Conservation (phyloP, 2,113 vertebrate genomes). For the Phodopus roborovskii region DNA sequence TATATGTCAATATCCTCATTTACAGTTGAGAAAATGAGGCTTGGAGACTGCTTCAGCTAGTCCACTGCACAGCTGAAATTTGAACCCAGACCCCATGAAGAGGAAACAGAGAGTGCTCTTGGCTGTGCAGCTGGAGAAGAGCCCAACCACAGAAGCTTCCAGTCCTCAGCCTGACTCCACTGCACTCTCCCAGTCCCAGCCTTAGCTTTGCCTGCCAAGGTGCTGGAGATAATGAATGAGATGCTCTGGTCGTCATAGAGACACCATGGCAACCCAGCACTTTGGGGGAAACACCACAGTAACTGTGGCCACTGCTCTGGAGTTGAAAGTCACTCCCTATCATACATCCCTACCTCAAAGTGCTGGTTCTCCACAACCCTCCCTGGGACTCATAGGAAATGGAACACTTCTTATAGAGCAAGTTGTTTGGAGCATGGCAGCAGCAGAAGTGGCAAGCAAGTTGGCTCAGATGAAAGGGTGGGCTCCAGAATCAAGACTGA, state of each 20-base stretch:
- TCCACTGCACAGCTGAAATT: constrained; percentile 10
- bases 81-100: neutral
- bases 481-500: neutral
- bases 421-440: neutral
- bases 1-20: neutral
- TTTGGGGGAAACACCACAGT: constrained; percentile 70
- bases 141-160: neutral
- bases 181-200: constrained; percentile 51
- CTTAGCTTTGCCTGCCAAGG: constrained; percentile 66
- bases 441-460: neutral
- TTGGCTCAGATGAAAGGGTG: neutral
- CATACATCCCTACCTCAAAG: constrained; percentile 31
- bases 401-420: neutral
- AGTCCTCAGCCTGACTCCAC: constrained; percentile 44
- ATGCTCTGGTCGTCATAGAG: constrained; percentile 79
- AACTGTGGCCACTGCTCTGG: constrained; percentile 64
- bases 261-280: constrained; percentile 77
- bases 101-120: neutral
- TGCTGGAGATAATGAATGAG: constrained; percentile 79
- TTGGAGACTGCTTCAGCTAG: constrained; percentile 35
- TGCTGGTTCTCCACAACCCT: neutral
- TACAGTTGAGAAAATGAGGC: constrained; percentile 34
- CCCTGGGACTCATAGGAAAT: neutral
- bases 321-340: constrained; percentile 65
- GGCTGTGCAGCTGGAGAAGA: neutral